These are phyloP conservation scores for Furcula furcula DNA, from an alignment of 2,888 invertebrate genomes.

Conservation along the genomic window DNA sequence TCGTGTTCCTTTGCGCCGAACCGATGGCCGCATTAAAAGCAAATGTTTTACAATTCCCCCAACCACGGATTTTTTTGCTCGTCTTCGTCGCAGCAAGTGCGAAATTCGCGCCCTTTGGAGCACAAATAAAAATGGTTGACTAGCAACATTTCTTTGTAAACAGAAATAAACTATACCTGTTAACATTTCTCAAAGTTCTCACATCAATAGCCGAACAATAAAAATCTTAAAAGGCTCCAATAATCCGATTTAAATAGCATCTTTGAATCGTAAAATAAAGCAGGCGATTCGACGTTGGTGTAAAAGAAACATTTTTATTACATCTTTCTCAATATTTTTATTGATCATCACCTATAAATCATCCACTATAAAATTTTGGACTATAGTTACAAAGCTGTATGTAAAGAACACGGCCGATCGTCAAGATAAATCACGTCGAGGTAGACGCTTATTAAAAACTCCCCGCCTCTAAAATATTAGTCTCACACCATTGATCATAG, in stretches of 20 bases:
- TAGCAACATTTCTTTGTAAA: slow-evolving; percentile 32
- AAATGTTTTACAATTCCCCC: slow-evolving; percentile 51
- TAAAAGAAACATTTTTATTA: slow-evolving; percentile 48
- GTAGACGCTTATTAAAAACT: slow-evolving; percentile 58
- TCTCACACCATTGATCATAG: slow-evolving; percentile 26
- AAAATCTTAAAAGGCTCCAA: slow-evolving; percentile 42
- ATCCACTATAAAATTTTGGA: slow-evolving; percentile 45
- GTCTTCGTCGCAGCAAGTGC: slow-evolving; percentile 51
- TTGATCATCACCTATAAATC: slow-evolving; percentile 64
- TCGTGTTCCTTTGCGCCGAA: slow-evolving; percentile 34
- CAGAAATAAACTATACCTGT: slow-evolving; percentile 19
- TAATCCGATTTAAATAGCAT: slow-evolving; percentile 57
- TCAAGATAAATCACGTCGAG: slow-evolving; percentile 58
- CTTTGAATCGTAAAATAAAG: slow-evolving; percentile 50
- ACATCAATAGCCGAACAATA: slow-evolving; percentile 38
- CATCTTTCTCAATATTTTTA: slow-evolving; percentile 58
- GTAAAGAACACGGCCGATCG: slow-evolving; percentile 54
- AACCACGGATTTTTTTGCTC: slow-evolving; percentile 42
- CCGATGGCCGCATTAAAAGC: slow-evolving; percentile 35
- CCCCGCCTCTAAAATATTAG: slow-evolving; percentile 30
- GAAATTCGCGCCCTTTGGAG: slow-evolving; percentile 50
- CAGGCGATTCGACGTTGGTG: slow-evolving; percentile 38
- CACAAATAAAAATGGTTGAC: slow-evolving; percentile 41
- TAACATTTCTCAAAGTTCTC: slow-evolving; percentile 31
- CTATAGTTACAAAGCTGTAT: slow-evolving; percentile 48